Evolutionary conservation across 2,888 invertebrate species (phyloP).

Genomic region (Herminia tarsipennalis): DNA sequence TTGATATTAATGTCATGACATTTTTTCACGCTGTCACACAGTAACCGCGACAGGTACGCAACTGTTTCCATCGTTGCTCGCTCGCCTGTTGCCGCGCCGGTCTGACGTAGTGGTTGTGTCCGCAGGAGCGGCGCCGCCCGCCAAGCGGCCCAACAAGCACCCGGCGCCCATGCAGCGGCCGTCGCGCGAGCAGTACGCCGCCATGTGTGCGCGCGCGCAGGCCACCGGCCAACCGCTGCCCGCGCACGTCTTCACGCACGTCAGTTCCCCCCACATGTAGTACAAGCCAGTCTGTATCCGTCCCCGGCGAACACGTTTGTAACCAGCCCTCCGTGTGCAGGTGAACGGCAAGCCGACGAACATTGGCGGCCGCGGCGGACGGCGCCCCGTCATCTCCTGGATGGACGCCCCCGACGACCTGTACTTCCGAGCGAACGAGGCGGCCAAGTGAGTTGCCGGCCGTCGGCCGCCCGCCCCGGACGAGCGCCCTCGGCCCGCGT

Average conservation of each 20-base stretch:
- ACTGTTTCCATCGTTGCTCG: not conserved
- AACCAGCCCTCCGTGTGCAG: conserved; percentile 59
- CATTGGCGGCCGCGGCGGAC: conserved; percentile 91
- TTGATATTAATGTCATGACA: conserved; percentile 9
- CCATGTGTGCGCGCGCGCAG: conserved; percentile 88
- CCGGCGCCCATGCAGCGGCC: conserved; percentile 89
- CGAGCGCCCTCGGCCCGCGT: too few relatives aligned
- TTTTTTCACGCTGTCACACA: conserved; percentile 9
- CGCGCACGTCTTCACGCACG: conserved; percentile 88
- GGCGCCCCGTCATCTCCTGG: conserved; percentile 98
- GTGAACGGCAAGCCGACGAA: conserved; percentile 94
- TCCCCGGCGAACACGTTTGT: conserved; percentile 13
- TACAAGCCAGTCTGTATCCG: conserved; percentile 1
- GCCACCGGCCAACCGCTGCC: conserved; percentile 89
- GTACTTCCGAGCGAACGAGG: conserved; percentile 96
- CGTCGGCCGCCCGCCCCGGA: too few relatives aligned
- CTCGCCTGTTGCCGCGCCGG: too few relatives aligned
- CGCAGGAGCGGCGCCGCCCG: conserved; percentile 85
- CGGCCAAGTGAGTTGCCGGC: conserved; percentile 91
- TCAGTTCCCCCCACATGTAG: conserved; percentile 54
- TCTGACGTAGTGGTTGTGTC: not conserved
- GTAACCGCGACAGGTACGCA: conserved; percentile 6
- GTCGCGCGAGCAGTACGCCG: conserved; percentile 89
- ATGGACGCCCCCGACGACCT: conserved; percentile 99
- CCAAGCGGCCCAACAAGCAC: conserved; percentile 93